Conservation (phyloP, 2,888 invertebrate genomes). For the Amiota communis region DNA sequence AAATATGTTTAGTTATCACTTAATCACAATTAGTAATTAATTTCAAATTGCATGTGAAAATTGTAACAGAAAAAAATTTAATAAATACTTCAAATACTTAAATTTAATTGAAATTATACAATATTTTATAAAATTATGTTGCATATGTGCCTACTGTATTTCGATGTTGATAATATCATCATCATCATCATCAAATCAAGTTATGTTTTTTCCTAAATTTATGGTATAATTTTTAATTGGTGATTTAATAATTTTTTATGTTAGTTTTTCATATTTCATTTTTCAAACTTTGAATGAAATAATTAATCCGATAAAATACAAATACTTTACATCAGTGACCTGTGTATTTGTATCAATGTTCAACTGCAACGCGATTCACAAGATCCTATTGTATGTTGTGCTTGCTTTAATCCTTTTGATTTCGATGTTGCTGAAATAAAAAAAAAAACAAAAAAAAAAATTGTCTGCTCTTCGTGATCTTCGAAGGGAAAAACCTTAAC, state of each 20-base stretch:
- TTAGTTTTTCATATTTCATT: no score
- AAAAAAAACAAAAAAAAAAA: neutral
- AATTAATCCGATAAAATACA: no score
- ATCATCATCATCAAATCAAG: no score
- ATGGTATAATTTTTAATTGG: no score
- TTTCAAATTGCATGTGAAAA: slow-evolving; percentile 22
- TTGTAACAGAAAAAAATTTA: neutral
- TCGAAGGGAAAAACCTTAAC: neutral
- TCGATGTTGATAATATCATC: no score
- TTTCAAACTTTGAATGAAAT: no score
- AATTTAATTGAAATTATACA: neutral
- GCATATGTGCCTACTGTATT: neutral
- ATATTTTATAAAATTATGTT: slow-evolving; percentile 16
- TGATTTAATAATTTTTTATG: no score
- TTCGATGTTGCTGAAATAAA: neutral
- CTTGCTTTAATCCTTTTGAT: slow-evolving; percentile 27
- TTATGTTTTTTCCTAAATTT: no score
- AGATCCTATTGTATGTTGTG: neutral
- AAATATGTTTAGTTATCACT: slow-evolving; percentile 33
- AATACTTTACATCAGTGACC: no score
- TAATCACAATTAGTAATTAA: slow-evolving; percentile 32
- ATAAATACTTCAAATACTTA: neutral
- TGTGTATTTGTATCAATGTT: slow-evolving; percentile 16
- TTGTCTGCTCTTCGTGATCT: neutral
- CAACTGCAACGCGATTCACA: neutral